Evolutionary conservation across 92 coral and sea anemone genomes (phyloP).

Genomic region (Palythoa grandis): DNA sequence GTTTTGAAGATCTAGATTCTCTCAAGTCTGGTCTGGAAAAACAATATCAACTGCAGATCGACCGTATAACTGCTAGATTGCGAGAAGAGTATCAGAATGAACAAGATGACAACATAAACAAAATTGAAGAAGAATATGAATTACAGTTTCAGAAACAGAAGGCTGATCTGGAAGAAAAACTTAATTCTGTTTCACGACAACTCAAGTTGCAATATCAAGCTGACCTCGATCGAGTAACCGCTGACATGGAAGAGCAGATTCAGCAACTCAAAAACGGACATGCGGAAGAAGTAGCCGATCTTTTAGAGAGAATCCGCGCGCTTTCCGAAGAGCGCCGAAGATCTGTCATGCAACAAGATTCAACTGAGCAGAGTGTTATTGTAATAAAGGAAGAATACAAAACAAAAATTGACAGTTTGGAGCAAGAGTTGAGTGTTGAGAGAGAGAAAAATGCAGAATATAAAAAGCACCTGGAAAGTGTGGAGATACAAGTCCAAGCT

Average conservation of each 20-base stretch:
- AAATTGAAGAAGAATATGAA: slow-evolving; percentile 88
- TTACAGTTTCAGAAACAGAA: slow-evolving; percentile 87
- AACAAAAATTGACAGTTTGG: slow-evolving; percentile 78
- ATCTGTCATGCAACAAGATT: slow-evolving; percentile 89
- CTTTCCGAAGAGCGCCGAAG: slow-evolving; percentile 85
- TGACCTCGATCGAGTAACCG: slow-evolving; percentile 89
- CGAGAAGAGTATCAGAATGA: slow-evolving; percentile 88
- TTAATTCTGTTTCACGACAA: slow-evolving; percentile 87
- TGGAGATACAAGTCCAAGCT: slow-evolving; percentile 84
- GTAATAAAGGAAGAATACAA: slow-evolving; percentile 86
- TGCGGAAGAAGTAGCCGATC: slow-evolving; percentile 84
- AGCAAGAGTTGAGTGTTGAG: slow-evolving; percentile 78
- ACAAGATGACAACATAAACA: slow-evolving; percentile 77
- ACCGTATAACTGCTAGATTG: slow-evolving; percentile 71
- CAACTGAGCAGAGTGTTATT: slow-evolving; percentile 81
- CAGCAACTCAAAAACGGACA: slow-evolving; percentile 82
- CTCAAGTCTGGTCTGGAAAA: slow-evolving; percentile 62
- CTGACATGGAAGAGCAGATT: slow-evolving; percentile 97
- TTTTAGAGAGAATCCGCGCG: slow-evolving; percentile 73
- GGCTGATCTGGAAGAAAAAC: slow-evolving; percentile 80
- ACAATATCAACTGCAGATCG: slow-evolving; percentile 77
- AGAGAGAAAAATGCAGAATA: slow-evolving; percentile 75
- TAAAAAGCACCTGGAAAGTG: slow-evolving; percentile 72
- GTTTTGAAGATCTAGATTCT: slow-evolving; percentile 52
- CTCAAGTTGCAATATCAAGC: slow-evolving; percentile 82